phyloP scores from a whole-genome alignment of 1,140 invertebrate species.

The Bombyx mori region DNA sequence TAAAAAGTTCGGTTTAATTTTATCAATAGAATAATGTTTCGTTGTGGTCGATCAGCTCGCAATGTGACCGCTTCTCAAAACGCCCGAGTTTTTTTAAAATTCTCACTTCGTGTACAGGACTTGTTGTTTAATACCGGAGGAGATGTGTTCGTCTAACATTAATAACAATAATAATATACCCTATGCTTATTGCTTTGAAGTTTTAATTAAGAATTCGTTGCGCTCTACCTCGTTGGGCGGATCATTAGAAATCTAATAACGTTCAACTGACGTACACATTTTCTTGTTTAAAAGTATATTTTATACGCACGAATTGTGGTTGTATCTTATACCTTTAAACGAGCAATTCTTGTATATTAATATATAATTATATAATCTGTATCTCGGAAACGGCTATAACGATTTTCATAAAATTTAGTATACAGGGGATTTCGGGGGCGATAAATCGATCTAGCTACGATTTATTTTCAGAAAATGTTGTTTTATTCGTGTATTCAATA shows the following conservation, averaged over 20 bases:
- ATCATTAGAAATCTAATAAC: slow-evolving; percentile 35
- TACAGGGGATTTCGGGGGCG: too few species aligned
- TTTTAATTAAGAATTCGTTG: slow-evolving; percentile 59
- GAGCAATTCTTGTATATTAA: too few species aligned
- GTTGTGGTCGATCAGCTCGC: not conserved
- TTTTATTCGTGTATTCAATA: too few species aligned
- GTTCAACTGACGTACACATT: slow-evolving; percentile 10
- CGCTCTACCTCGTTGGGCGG: slow-evolving; percentile 34
- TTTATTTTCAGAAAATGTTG: too few species aligned
- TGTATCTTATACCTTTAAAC: too few species aligned
- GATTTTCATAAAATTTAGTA: too few species aligned
- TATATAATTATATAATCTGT: too few species aligned
- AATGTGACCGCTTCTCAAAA: slow-evolving; percentile 2
- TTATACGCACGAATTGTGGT: too few species aligned
- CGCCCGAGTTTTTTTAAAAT: slow-evolving; percentile 30
- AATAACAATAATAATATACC: too few species aligned
- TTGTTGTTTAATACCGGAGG: slow-evolving; percentile 20
- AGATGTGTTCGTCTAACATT: slow-evolving; percentile 8
- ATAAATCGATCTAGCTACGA: too few species aligned
- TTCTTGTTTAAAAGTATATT: too few species aligned
- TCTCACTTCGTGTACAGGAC: slow-evolving; percentile 21
- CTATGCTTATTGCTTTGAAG: slow-evolving; percentile 22
- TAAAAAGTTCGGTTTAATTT: not conserved
- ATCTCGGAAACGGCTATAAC: too few species aligned
- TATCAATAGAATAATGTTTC: not conserved